Evolutionary conservation across 2,797 vertebrate genomes (phyloP).

Genomic region (Hoplostethus atlanticus): DNA sequence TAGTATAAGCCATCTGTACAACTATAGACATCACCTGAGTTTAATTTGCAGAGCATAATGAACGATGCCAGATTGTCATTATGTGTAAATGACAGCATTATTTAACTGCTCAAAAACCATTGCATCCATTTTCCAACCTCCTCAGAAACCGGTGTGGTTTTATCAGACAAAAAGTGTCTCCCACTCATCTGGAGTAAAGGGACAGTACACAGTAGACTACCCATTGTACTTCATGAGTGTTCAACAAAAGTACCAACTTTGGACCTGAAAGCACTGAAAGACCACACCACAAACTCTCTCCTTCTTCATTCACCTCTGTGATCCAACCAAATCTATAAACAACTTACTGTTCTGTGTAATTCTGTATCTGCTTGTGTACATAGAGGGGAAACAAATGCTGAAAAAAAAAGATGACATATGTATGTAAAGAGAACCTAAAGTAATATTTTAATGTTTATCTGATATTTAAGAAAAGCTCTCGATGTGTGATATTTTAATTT

Average conservation of each 20-base stretch:
- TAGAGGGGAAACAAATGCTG: constrained; percentile 74
- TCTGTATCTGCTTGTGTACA: constrained; percentile 89
- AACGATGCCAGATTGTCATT: constrained; percentile 16
- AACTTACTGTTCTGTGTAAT: constrained; percentile 84
- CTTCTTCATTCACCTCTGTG: constrained; percentile 72
- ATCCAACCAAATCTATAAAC: constrained; percentile 83
- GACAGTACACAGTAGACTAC: constrained; percentile 20
- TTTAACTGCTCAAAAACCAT: constrained; percentile 58
- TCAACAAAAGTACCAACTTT: constrained; percentile 9
- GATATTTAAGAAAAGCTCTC: constrained; percentile 92
- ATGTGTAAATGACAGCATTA: constrained; percentile 69
- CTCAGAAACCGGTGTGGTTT: constrained; percentile 11
- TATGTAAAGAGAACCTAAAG: constrained; percentile 84
- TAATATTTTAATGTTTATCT: constrained; percentile 91
- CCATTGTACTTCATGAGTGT: constrained; percentile 7
- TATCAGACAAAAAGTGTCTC: constrained; percentile 3
- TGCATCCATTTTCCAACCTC: constrained; percentile 18
- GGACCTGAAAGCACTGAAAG: constrained; percentile 52
- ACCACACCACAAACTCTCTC: constrained; percentile 63
- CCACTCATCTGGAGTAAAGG: constrained; percentile 35
- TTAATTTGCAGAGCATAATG: constrained; percentile 52
- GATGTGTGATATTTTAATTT: constrained; percentile 89
- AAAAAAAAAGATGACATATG: constrained; percentile 54
- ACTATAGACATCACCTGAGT: constrained; percentile 71
- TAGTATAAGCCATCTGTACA: constrained; percentile 39